Percentiles rank a stretch among this genome's conserved stretches.
Evolutionary conservation across 2,888 invertebrate species (phyloP).

Genomic region (Orchesella flavescens): DNA sequence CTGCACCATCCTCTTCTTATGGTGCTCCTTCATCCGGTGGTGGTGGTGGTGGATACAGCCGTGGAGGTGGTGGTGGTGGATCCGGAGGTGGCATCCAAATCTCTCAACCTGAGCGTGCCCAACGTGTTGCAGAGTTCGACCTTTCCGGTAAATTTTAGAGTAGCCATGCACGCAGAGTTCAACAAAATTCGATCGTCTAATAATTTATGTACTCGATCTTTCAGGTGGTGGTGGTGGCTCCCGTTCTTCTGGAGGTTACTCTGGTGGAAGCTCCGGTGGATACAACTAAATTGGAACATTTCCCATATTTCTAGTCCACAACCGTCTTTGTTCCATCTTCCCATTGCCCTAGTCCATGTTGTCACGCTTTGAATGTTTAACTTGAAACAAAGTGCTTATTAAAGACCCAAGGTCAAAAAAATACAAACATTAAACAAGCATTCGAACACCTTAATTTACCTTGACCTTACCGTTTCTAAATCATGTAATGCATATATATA

Average conservation of each 20-base stretch:
- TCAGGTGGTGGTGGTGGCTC: conserved; percentile 11
- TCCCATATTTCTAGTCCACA: conserved; percentile 16
- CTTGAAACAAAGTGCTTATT: neutral
- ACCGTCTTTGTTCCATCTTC: neutral
- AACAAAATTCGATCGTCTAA: no score
- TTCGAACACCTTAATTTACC: neutral
- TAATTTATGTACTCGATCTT: no score
- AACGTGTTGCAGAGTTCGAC: conserved; percentile 59
- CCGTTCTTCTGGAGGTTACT: conserved; percentile 34
- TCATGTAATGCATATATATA: neutral
- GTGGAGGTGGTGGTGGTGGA: neutral
- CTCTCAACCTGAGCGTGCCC: conserved; percentile 52
- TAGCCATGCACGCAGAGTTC: no score
- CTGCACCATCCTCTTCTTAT: neutral
- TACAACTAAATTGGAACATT: conserved; percentile 38
- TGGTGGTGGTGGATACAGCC: conserved; percentile 10
- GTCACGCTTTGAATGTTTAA: conserved; percentile 1
- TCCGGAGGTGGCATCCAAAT: conserved; percentile 16
- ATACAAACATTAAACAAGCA: neutral
- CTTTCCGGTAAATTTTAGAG: no score
- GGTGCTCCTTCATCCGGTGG: conserved; percentile 5
- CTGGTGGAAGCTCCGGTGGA: conserved; percentile 23
- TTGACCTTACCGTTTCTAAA: conserved; percentile 7
- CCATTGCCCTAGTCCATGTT: conserved; percentile 22
- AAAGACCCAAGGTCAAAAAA: neutral